Percentiles rank a stretch among this genome's conserved stretches.
Evolutionary conservation across 2,797 vertebrate species (phyloP).

Genomic region (Clarias platycephalus): DNA sequence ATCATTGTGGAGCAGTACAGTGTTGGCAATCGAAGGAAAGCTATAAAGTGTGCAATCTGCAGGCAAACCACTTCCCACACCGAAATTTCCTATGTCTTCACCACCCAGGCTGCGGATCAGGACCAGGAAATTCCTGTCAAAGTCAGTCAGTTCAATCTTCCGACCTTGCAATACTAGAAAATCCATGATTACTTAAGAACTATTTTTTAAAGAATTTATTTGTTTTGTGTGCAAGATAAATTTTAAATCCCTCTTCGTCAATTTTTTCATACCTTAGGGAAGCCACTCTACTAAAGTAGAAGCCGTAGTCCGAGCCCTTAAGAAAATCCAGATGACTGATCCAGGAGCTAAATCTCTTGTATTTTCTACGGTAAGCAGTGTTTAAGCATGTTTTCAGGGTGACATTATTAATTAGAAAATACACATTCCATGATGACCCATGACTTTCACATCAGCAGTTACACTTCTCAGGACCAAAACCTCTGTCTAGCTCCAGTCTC

Average conservation of each 20-base stretch:
- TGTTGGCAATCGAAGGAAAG: conserved; percentile 84
- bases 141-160: conserved; percentile 68
- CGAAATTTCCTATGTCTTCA: conserved; percentile 97
- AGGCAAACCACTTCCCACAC: conserved; percentile 93
- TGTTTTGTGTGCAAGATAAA: background rate
- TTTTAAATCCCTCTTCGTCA: background rate
- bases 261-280: conserved; percentile 75
- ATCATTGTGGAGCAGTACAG: conserved; percentile 98
- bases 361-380: conserved; percentile 88
- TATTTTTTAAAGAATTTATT: background rate
- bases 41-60: conserved; percentile 96
- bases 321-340: conserved; percentile 89
- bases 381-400: background rate
- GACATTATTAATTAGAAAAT: conserved; percentile 23
- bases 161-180: background rate
- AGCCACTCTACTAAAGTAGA: conserved; percentile 99
- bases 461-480: too few species aligned
- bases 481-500: too few species aligned
- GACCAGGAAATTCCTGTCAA: conserved; percentile 94
- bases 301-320: conserved; percentile 92
- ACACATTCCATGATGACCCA: background rate
- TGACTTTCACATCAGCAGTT: too few species aligned
- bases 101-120: conserved; percentile 82
- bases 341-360: conserved; percentile 93
- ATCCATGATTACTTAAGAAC: background rate